These are phyloP conservation scores for Euschistus heros DNA, from an alignment of 1,140 invertebrate genomes.

Conservation along the genomic window DNA sequence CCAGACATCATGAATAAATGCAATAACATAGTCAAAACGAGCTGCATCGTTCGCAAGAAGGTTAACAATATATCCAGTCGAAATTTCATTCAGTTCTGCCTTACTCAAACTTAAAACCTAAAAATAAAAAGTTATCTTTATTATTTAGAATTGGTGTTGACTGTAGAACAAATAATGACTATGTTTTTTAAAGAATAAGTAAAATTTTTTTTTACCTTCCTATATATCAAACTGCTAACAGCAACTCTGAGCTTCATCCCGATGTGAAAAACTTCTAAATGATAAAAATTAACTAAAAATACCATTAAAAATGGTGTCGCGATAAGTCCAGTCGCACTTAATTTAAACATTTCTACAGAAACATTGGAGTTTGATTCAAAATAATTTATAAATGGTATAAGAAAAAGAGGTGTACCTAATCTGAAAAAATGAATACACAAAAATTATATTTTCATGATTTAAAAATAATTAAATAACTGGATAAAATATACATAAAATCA, in stretches of 20 bases:
- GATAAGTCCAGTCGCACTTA: conserved; percentile 55
- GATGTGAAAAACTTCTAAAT: conserved; percentile 59
- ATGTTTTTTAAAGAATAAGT: too few species aligned
- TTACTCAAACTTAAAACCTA: conserved; percentile 33
- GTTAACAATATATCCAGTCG: conserved; percentile 51
- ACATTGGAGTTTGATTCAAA: conserved; percentile 40
- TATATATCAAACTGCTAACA: conserved; percentile 67
- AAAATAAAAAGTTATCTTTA: background rate
- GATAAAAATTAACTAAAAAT: conserved; percentile 64
- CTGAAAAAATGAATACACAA: conserved; percentile 37
- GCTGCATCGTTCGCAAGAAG: conserved; percentile 51
- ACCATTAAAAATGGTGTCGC: conserved; percentile 56
- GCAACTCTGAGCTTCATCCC: conserved; percentile 71
- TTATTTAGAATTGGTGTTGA: background rate
- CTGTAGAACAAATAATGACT: background rate
- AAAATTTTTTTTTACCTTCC: conserved; percentile 59
- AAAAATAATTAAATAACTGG: too few species aligned
- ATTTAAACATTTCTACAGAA: conserved; percentile 46
- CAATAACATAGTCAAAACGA: conserved; percentile 35
- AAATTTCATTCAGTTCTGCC: conserved; percentile 42
- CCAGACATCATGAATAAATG: conserved; percentile 38
- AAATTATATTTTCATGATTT: background rate
- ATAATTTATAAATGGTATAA: conserved; percentile 58
- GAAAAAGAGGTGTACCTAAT: conserved; percentile 57
- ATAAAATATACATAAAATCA: background rate